These are phyloP conservation scores for Calliopsis andreniformis DNA, from an alignment of 1,140 invertebrate species.

Conservation along the genomic window DNA sequence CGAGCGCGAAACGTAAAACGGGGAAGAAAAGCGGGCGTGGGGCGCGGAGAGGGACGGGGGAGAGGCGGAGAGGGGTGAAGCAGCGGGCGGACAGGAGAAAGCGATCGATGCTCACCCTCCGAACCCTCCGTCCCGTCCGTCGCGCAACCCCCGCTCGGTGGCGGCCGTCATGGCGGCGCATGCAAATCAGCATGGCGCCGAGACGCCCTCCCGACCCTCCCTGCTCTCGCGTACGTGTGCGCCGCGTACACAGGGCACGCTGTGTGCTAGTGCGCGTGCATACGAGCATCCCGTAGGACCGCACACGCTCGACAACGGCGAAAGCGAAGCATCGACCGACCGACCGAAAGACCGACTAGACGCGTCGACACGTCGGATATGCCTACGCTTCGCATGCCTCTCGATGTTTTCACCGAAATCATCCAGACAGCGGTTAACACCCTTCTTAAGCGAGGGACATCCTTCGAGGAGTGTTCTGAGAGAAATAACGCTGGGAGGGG, in stretches of 20 bases:
- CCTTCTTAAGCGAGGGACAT: too few relatives aligned
- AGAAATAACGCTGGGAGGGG: too few relatives aligned
- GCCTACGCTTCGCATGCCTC: constrained; percentile 4
- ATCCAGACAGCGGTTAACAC: neutral
- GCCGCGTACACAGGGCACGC: constrained; percentile 15
- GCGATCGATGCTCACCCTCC: constrained; percentile 79
- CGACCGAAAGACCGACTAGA: constrained; percentile 68
- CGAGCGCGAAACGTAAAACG: constrained; percentile 47
- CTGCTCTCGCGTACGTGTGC: constrained; percentile 43
- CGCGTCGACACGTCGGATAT: constrained; percentile 64
- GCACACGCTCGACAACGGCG: constrained; percentile 67
- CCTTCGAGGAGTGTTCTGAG: too few relatives aligned
- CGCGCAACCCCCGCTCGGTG: constrained; percentile 71
- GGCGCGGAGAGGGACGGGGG: constrained; percentile 33
- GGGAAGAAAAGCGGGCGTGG: constrained; percentile 33
- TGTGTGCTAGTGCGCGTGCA: neutral
- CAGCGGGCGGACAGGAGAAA: constrained; percentile 66
- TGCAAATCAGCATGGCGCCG: constrained; percentile 82
- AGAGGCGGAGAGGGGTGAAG: constrained; percentile 45
- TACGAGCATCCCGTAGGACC: constrained; percentile 18
- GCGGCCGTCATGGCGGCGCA: constrained; percentile 81
- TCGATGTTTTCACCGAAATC: neutral
- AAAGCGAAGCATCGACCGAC: constrained; percentile 79
- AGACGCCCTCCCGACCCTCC: constrained; percentile 76
- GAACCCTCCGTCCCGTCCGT: constrained; percentile 67